Conservation (phyloP, 1,140 invertebrate genomes). For the Drosophila paulistorum region DNA sequence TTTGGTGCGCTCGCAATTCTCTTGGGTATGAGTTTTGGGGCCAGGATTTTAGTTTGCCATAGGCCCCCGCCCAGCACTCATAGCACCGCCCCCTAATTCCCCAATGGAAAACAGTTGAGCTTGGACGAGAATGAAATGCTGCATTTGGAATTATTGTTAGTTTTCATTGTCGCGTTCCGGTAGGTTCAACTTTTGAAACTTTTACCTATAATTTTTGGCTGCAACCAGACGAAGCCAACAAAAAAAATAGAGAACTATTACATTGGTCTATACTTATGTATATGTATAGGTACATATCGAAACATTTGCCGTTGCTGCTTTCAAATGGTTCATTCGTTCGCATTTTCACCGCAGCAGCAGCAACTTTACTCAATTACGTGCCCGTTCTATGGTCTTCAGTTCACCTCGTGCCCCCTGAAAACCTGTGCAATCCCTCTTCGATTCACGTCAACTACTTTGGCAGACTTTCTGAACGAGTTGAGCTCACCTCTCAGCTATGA, state of each 20-base stretch:
- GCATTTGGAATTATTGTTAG: conserved; percentile 66
- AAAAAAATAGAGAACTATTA: neutral
- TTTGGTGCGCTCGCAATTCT: conserved; percentile 55
- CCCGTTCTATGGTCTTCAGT: conserved; percentile 44
- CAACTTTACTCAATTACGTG: conserved; percentile 79
- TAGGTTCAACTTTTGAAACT: conserved; percentile 20
- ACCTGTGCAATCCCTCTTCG: conserved; percentile 23
- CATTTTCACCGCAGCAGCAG: conserved; percentile 56
- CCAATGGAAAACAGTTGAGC: conserved; percentile 4
- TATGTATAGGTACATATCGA: conserved; percentile 62
- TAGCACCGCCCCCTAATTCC: neutral
- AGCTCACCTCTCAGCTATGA: conserved; percentile 80
- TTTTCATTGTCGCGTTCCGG: conserved; percentile 54
- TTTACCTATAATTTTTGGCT: conserved; percentile 29
- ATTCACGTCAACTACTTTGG: conserved; percentile 78
- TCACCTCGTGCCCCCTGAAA: neutral
- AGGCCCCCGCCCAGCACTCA: neutral
- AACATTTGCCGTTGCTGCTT: conserved; percentile 64
- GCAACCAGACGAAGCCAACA: conserved; percentile 16
- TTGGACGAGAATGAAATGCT: neutral
- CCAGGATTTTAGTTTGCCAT: conserved; percentile 65
- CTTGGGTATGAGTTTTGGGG: conserved; percentile 44
- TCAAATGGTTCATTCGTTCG: conserved; percentile 57
- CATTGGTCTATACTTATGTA: neutral
- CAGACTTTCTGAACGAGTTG: conserved; percentile 81